A percentile compares a stretch with the other conserved stretches of the same genome.
These are phyloP conservation scores for Lophotis ruficrista DNA, from an alignment of 2,113 vertebrate genomes.

Conservation along the genomic window DNA sequence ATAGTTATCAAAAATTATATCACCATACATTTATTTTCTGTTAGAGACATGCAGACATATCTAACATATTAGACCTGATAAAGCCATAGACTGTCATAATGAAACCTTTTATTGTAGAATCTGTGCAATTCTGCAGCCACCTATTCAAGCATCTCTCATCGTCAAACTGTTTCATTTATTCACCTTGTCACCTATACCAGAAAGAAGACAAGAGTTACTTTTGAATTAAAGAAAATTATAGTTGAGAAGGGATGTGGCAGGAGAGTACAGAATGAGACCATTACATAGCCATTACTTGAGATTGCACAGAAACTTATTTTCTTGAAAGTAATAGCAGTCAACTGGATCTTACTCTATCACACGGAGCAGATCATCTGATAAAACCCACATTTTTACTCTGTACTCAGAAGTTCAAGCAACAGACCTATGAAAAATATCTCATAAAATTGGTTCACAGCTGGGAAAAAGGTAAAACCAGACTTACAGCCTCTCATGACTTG, in stretches of 20 bases:
- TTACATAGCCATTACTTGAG: conserved; percentile 5
- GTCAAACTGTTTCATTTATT: background rate
- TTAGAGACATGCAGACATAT: background rate
- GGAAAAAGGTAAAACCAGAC: background rate
- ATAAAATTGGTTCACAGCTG: background rate
- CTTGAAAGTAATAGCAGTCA: background rate
- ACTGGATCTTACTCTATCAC: background rate
- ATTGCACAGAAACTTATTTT: background rate
- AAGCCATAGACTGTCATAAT: background rate
- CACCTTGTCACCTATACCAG: background rate
- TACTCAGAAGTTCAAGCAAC: background rate
- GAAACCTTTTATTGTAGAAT: background rate
- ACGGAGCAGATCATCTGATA: background rate
- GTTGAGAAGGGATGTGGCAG: background rate
- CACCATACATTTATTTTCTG: background rate
- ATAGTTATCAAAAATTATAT: background rate
- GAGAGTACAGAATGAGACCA: background rate
- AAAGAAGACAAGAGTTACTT: background rate
- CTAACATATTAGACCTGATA: background rate
- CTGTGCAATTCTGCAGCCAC: background rate
- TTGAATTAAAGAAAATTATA: conserved; percentile 15
- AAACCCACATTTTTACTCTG: background rate
- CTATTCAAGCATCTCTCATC: background rate
- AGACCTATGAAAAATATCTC: background rate
- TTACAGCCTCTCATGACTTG: background rate